phyloP scores from a whole-genome alignment of 2,113 vertebrate genomes.

The Brevimyrus niger region DNA sequence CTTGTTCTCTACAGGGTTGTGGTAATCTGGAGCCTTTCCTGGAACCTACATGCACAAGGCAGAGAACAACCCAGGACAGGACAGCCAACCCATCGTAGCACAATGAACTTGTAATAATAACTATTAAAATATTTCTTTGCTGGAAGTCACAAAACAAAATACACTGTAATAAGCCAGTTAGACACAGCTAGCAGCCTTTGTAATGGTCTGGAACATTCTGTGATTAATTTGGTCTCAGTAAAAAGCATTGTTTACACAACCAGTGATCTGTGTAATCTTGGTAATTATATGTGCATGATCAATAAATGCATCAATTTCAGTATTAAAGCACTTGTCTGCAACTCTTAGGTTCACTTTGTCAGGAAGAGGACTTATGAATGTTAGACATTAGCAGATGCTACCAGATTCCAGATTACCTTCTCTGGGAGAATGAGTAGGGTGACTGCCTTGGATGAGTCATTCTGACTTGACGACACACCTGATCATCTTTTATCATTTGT shows the following conservation, averaged over 20 bases:
- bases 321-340: neutral
- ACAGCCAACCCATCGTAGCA: neutral
- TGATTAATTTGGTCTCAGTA: neutral
- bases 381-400: neutral
- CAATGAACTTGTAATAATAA: neutral
- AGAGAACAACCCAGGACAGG: neutral
- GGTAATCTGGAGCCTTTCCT: neutral
- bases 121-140: neutral
- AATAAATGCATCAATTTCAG: neutral
- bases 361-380: neutral
- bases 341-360: neutral
- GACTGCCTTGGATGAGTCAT: neutral
- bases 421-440: neutral
- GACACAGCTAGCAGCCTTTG: neutral
- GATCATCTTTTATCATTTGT: neutral
- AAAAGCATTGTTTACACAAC: neutral
- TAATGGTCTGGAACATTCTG: neutral
- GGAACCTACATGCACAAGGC: neutral
- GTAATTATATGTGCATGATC: neutral
- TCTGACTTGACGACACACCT: neutral
- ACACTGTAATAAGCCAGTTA: neutral
- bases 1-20: neutral
- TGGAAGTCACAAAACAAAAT: neutral
- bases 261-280: neutral
- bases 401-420: neutral